These are phyloP conservation scores for Scartelaos histophorus DNA, from an alignment of 2,113 vertebrate species.

Conservation along the genomic window DNA sequence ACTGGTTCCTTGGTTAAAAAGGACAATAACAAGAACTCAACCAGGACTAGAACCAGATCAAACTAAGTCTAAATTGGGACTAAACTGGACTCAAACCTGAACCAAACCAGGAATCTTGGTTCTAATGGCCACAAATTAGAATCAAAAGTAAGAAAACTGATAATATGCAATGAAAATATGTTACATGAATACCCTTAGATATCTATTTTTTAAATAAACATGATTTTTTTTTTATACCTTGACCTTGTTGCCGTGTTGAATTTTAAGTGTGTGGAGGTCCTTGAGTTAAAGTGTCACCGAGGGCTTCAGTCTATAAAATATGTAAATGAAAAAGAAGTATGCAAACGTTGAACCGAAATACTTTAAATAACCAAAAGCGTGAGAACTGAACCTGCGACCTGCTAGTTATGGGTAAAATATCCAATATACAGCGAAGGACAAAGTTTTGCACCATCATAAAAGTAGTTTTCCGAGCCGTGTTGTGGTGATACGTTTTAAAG, in stretches of 20 bases:
- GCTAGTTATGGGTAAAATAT: neutral
- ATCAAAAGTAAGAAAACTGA: too few species aligned
- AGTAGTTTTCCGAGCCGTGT: neutral
- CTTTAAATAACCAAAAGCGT: neutral
- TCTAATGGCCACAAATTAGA: too few species aligned
- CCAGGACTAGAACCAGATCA: too few species aligned
- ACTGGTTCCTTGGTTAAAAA: too few species aligned
- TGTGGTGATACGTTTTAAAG: constrained; percentile 43
- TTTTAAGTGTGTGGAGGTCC: neutral
- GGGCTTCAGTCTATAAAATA: neutral
- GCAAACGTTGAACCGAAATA: neutral
- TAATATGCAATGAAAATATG: too few species aligned
- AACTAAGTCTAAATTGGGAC: too few species aligned
- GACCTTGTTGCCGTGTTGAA: neutral
- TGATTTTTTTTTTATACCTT: neutral
- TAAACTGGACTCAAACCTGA: too few species aligned
- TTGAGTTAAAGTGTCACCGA: neutral
- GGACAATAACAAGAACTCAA: too few species aligned
- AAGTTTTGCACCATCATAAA: neutral
- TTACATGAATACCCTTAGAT: neutral
- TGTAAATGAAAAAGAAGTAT: neutral
- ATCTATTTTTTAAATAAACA: neutral
- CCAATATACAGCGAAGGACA: neutral
- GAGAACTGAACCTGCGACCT: neutral
- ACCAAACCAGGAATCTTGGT: too few species aligned